Evolutionary conservation across 2,888 invertebrate genomes (phyloP).

Genomic region (Coleophora flavipennella): DNA sequence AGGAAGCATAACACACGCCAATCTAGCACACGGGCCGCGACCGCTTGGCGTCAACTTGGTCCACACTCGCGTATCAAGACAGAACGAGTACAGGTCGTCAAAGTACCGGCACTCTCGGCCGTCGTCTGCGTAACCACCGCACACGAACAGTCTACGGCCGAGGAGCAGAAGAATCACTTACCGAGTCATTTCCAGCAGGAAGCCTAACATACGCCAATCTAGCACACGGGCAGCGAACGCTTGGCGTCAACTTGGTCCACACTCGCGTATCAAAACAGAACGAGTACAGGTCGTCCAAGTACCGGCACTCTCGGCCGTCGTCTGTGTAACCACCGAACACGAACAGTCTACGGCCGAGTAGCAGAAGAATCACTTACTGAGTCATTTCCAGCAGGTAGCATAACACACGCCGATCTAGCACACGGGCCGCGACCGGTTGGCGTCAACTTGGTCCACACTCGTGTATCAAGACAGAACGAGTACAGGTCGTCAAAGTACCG

Average conservation of each 20-base stretch:
- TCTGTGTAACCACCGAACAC: constrained; percentile 96
- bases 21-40: constrained; percentile 81
- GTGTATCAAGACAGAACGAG: constrained; percentile 84
- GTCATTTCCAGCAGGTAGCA: constrained; percentile 70
- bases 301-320: constrained; percentile 87
- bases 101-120: constrained; percentile 88
- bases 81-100: constrained; percentile 89
- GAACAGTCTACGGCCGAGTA: constrained; percentile 82
- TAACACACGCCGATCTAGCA: constrained; percentile 86
- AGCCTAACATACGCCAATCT: constrained; percentile 87
- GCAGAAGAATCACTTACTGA: too few relatives aligned
- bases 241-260: constrained; percentile 82
- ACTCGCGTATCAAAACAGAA: constrained; percentile 85
- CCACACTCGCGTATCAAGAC: constrained; percentile 86
- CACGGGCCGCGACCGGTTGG: constrained; percentile 78
- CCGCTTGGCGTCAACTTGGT: constrained; percentile 77
- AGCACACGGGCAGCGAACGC: constrained; percentile 79
- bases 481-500: constrained; percentile 92
- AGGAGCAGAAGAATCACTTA: too few relatives aligned
- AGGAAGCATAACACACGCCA: constrained; percentile 84
- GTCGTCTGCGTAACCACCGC: constrained; percentile 95
- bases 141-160: constrained; percentile 85
- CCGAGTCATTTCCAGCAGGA: constrained; percentile 59
- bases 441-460: constrained; percentile 83
- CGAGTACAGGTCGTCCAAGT: constrained; percentile 88